Evolutionary conservation across 2,888 invertebrate genomes (phyloP).

Genomic region (Tubulanus polymorphus): DNA sequence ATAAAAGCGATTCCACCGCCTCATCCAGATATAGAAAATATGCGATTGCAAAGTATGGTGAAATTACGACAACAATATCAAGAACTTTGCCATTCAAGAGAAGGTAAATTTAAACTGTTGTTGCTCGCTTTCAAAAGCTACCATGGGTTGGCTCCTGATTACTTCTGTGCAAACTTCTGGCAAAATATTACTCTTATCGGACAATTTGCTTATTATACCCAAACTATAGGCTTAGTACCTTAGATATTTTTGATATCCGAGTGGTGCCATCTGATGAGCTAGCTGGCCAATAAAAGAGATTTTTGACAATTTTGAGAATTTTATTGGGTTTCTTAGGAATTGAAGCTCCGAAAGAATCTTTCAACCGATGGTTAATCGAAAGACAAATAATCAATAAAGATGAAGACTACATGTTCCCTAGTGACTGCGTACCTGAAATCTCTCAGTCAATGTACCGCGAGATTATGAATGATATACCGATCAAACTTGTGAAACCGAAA

Average conservation of each 20-base stretch:
- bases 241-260: too few relatives aligned
- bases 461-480: slow-evolving; percentile 97
- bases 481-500: slow-evolving; percentile 90
- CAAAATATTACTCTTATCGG: too few relatives aligned
- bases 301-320: too few relatives aligned
- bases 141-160: too few relatives aligned
- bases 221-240: too few relatives aligned
- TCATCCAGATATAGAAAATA: slow-evolving; percentile 89
- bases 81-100: slow-evolving; percentile 85
- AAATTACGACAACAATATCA: slow-evolving; percentile 88
- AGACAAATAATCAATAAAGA: slow-evolving; percentile 87
- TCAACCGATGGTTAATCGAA: slow-evolving; percentile 93
- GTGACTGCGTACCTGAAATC: slow-evolving; percentile 86
- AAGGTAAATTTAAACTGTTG: slow-evolving; percentile 37
- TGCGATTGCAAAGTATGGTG: slow-evolving; percentile 73
- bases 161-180: not conserved
- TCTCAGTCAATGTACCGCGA: slow-evolving; percentile 94
- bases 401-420: slow-evolving; percentile 84
- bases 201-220: too few relatives aligned
- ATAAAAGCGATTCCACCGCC: slow-evolving; percentile 83
- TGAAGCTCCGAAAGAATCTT: slow-evolving; percentile 93
- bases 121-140: too few relatives aligned
- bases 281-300: too few relatives aligned
- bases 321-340: slow-evolving; percentile 58
- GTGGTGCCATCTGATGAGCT: too few relatives aligned